Evolutionary conservation across 2,113 vertebrate genomes (phyloP).

Genomic region (Tylochromis polylepis): DNA sequence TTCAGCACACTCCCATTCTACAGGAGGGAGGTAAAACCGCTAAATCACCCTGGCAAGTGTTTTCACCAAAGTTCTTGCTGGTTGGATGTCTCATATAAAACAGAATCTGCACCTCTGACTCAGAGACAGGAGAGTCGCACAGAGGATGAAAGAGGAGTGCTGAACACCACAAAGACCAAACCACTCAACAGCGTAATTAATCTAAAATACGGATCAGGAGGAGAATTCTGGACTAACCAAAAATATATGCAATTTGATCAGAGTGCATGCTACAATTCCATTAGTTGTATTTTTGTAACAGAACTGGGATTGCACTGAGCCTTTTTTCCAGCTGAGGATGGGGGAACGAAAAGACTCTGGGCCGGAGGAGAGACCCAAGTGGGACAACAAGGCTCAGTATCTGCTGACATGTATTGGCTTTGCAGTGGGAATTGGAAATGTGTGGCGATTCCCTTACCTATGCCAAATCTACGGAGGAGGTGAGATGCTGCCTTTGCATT

Average conservation of each 20-base stretch:
- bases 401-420: slow-evolving; percentile 83
- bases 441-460: slow-evolving; percentile 87
- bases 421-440: slow-evolving; percentile 83
- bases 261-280: neutral
- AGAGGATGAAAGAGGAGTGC: neutral
- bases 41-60: neutral
- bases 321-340: slow-evolving; percentile 19
- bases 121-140: neutral
- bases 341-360: neutral
- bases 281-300: neutral
- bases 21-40: neutral
- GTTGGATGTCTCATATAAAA: neutral
- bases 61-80: neutral
- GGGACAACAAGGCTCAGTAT: slow-evolving; percentile 86
- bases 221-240: neutral
- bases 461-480: slow-evolving; percentile 88
- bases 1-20: neutral
- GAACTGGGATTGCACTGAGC: neutral
- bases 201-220: neutral
- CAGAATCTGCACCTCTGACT: neutral
- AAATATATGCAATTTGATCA: neutral
- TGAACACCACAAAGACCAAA: neutral
- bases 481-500: slow-evolving; percentile 54
- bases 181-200: neutral
- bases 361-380: slow-evolving; percentile 71